A percentile compares a stretch with the other conserved stretches of the same genome.
These are phyloP conservation scores for Bambusicola thoracicus DNA, from an alignment of 2,113 vertebrate species.

Conservation along the genomic window DNA sequence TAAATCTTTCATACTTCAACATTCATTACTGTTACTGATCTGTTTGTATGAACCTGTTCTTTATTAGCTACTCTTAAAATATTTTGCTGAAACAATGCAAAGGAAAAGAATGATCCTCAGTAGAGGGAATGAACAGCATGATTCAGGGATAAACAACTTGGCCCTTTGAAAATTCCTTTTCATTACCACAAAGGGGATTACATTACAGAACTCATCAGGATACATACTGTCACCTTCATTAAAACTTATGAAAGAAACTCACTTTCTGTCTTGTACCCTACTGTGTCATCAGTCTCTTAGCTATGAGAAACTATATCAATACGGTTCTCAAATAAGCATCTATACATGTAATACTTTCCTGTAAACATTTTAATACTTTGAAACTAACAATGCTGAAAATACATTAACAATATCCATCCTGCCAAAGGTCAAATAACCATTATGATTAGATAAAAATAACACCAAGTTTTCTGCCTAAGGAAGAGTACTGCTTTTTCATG, in stretches of 20 bases:
- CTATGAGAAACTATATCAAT: not conserved
- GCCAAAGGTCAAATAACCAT: not conserved
- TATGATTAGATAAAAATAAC: not conserved
- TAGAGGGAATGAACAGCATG: not conserved
- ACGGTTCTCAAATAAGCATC: not conserved
- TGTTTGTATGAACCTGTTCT: not conserved
- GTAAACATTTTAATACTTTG: not conserved
- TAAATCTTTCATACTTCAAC: not conserved
- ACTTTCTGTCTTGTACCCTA: not conserved
- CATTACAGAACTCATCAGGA: not conserved
- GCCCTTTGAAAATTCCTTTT: not conserved
- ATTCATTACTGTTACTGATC: not conserved
- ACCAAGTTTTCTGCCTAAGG: not conserved
- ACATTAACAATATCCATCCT: not conserved
- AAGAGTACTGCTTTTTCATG: not conserved
- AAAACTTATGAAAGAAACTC: not conserved
- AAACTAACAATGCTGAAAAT: not conserved
- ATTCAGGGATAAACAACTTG: not conserved
- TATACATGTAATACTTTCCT: not conserved
- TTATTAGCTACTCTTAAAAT: slow-evolving; percentile 1
- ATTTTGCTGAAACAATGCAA: slow-evolving; percentile 8
- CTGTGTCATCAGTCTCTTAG: not conserved
- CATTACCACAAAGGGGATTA: not conserved
- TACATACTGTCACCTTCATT: not conserved
- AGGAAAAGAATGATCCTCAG: not conserved